Evolutionary conservation across 2,888 invertebrate species (phyloP).

Genomic region (Rhopalosiphum nymphaeae): DNA sequence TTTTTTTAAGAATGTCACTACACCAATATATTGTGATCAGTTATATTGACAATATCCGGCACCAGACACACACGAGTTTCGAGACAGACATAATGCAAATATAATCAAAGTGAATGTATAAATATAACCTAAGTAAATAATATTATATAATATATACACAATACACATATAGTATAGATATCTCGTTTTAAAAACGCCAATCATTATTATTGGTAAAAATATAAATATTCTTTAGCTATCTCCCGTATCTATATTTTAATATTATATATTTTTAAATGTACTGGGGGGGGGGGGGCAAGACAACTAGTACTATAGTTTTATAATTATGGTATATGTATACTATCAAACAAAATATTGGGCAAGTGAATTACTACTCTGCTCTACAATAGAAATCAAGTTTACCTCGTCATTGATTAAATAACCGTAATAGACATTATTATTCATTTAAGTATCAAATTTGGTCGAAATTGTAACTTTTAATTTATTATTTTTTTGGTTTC

Average conservation of each 20-base stretch:
- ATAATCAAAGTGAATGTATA: not conserved
- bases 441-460: not conserved
- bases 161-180: no score
- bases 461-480: not conserved
- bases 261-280: not conserved
- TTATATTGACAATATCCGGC: conserved; percentile 1
- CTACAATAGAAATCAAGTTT: not conserved
- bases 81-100: not conserved
- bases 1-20: not conserved
- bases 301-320: not conserved
- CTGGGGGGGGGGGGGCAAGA: not conserved
- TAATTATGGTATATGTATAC: not conserved
- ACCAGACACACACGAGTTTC: not conserved
- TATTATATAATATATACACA: not conserved
- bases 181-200: not conserved
- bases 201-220: not conserved
- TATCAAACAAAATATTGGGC: no score
- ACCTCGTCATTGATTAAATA: not conserved
- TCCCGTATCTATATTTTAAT: not conserved
- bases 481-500: not conserved
- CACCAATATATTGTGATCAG: not conserved
- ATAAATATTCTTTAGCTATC: not conserved
- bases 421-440: not conserved
- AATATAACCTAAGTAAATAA: not conserved
- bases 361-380: not conserved